Percentiles rank a stretch among this genome's conserved stretches.
These are phyloP conservation scores for Dasypus novemcinctus DNA, from an alignment of 2,113 vertebrate genomes.

Conservation along the genomic window DNA sequence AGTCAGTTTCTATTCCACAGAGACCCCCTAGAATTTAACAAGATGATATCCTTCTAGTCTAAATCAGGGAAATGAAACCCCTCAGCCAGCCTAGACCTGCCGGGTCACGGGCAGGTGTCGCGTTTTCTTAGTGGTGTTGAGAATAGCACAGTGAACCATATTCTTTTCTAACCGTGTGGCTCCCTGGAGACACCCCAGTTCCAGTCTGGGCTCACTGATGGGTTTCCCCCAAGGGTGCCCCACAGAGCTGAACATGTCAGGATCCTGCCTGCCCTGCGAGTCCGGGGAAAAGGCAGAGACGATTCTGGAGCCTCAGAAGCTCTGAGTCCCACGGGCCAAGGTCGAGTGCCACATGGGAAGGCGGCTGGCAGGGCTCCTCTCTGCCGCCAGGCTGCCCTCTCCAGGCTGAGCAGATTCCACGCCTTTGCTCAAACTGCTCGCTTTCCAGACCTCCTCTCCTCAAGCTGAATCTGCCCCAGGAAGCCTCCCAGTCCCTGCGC, in stretches of 20 bases:
- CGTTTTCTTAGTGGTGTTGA: conserved; percentile 54
- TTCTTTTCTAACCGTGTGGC: background rate
- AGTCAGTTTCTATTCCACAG: conserved; percentile 22
- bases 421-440: background rate
- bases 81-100: conserved; percentile 24
- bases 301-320: background rate
- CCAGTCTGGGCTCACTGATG: background rate
- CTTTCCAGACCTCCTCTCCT: background rate
- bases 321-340: background rate
- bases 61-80: conserved; percentile 53
- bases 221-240: background rate
- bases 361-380: rapidly evolving
- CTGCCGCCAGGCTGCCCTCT: background rate
- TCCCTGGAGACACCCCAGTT: conserved; percentile 20
- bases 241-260: background rate
- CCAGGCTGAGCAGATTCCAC: background rate
- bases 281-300: background rate
- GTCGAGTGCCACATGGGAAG: background rate
- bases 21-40: conserved; percentile 55
- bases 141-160: background rate
- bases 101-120: conserved; percentile 37
- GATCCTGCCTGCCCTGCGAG: background rate
- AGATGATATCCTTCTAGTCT: conserved; percentile 61
- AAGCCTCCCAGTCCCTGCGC: background rate
- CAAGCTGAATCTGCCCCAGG: background rate